Evolutionary conservation across 2,888 invertebrate genomes (phyloP).

Genomic region (Spisula solida): DNA sequence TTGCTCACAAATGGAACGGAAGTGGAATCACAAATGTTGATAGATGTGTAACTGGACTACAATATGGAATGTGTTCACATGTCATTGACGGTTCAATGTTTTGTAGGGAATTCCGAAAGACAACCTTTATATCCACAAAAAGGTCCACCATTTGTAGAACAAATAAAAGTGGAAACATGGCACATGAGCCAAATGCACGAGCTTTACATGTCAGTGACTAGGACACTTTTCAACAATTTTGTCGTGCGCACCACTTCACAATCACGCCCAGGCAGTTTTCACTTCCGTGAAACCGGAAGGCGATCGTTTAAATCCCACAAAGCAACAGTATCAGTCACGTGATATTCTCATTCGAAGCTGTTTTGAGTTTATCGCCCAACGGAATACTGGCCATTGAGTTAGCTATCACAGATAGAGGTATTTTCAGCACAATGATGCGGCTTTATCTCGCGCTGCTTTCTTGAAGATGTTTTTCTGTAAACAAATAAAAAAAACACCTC

Average conservation of each 20-base stretch:
- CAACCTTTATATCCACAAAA: neutral
- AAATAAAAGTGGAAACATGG: conserved; percentile 28
- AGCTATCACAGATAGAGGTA: conserved; percentile 54
- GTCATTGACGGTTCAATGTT: neutral
- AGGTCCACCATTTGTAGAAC: conserved; percentile 20
- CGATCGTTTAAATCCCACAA: conserved; percentile 34
- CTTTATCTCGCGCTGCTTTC: conserved; percentile 43
- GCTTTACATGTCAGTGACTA: neutral
- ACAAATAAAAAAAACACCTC: neutral
- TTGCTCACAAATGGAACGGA: too few species aligned
- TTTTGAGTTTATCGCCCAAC: conserved; percentile 48
- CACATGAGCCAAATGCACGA: conserved; percentile 12
- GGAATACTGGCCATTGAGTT: conserved; percentile 50
- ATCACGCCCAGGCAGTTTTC: conserved; percentile 28
- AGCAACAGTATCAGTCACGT: conserved; percentile 25
- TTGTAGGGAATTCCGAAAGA: conserved; percentile 12
- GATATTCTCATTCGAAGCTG: conserved; percentile 10
- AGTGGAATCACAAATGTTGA: neutral
- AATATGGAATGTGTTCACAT: conserved; percentile 3
- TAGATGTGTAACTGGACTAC: neutral
- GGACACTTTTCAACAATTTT: conserved; percentile 13
- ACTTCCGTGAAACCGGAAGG: neutral
- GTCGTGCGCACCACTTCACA: conserved; percentile 10
- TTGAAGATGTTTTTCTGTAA: conserved; percentile 40
- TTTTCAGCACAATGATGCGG: neutral